Conservation (phyloP, 2,888 invertebrate species). For the Rambutsinella grinnellia region DNA sequence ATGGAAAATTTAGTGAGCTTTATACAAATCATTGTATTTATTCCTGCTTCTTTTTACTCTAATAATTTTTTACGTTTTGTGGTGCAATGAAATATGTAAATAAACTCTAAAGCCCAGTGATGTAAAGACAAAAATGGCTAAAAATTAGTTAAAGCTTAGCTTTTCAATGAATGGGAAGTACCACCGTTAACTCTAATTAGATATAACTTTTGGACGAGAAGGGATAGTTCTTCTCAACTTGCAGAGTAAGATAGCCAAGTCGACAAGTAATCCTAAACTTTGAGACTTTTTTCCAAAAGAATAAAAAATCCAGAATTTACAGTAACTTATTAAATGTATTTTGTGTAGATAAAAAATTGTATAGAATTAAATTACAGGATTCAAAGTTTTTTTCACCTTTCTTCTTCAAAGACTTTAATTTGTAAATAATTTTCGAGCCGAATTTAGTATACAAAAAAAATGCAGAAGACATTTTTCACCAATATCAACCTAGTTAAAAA, state of each 20-base stretch:
- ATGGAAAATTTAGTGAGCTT: neutral
- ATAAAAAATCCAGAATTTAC: too few species aligned
- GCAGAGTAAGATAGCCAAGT: too few species aligned
- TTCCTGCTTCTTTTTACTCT: neutral
- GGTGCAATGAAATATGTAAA: constrained; percentile 21
- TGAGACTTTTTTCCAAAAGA: neutral
- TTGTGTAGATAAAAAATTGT: neutral
- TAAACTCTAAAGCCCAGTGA: constrained; percentile 31
- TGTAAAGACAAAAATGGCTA: constrained; percentile 19
- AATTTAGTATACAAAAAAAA: too few species aligned
- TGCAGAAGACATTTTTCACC: too few species aligned
- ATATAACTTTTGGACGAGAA: too few species aligned
- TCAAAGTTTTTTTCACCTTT: too few species aligned
- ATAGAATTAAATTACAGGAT: neutral
- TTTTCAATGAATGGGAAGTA: neutral
- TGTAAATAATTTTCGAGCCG: neutral
- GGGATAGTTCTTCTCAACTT: too few species aligned
- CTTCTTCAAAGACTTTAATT: too few species aligned
- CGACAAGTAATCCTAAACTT: too few species aligned
- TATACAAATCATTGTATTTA: neutral
- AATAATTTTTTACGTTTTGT: constrained; percentile 9
- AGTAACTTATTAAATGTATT: neutral
- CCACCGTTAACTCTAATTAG: neutral
- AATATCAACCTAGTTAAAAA: too few species aligned
- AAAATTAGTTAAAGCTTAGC: neutral